These are phyloP conservation scores for Romanomermis culicivorax DNA, from an alignment of 2,888 invertebrate genomes.

Conservation along the genomic window DNA sequence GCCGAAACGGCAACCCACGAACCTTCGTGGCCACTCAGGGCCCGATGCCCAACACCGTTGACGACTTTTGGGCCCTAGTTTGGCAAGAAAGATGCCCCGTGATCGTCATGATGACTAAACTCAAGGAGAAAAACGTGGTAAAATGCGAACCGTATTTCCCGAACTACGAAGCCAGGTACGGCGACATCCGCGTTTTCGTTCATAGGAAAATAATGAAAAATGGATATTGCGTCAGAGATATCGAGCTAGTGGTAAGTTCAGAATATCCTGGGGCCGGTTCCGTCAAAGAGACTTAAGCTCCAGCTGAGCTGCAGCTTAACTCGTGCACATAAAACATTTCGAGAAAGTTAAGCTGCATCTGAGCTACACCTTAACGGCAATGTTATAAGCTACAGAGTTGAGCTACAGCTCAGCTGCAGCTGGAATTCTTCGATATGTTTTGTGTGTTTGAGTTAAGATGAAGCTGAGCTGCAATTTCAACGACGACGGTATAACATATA, in stretches of 20 bases:
- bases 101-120: slow-evolving; percentile 72
- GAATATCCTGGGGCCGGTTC: too few species aligned
- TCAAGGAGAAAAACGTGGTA: slow-evolving; percentile 48
- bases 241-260: slow-evolving; percentile 35
- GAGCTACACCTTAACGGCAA: too few species aligned
- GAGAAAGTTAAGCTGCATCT: too few species aligned
- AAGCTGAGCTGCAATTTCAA: too few species aligned
- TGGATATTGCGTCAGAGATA: slow-evolving; percentile 38
- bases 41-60: slow-evolving; percentile 64
- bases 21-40: slow-evolving; percentile 81
- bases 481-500: too few species aligned
- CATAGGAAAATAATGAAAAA: slow-evolving; percentile 34
- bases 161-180: slow-evolving; percentile 28
- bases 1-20: slow-evolving; percentile 62
- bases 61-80: slow-evolving; percentile 76
- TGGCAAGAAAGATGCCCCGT: slow-evolving; percentile 39
- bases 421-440: too few species aligned
- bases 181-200: slow-evolving; percentile 36
- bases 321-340: too few species aligned
- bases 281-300: too few species aligned
- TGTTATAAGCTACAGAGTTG: too few species aligned
- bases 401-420: too few species aligned
- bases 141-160: slow-evolving; percentile 82
- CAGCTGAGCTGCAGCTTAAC: too few species aligned
- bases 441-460: too few species aligned